Conservation (phyloP, 2,113 vertebrate species). For the Myotis davidii region DNA sequence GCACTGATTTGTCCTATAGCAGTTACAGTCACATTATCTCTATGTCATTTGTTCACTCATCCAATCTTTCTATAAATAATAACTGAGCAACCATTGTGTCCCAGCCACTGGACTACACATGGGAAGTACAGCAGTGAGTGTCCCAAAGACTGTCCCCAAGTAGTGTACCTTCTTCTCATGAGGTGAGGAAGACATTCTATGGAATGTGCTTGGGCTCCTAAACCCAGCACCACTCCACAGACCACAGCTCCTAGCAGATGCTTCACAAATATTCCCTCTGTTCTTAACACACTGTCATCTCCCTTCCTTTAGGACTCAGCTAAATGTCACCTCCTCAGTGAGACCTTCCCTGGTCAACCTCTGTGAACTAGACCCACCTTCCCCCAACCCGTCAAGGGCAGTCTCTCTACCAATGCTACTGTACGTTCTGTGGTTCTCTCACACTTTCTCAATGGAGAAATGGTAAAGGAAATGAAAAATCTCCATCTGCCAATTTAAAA, state of each 20-base stretch:
- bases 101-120: background rate
- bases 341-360: background rate
- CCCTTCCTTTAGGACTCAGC: background rate
- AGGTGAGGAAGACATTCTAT: background rate
- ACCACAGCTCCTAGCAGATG: background rate
- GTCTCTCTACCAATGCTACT: background rate
- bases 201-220: background rate
- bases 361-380: background rate
- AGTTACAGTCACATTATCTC: background rate
- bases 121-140: background rate
- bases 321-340: background rate
- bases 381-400: background rate
- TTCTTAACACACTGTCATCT: background rate
- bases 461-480: background rate
- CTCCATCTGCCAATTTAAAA: background rate
- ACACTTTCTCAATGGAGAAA: background rate
- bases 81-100: background rate
- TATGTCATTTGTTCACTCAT: background rate
- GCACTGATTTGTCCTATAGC: background rate
- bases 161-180: background rate
- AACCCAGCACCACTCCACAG: background rate
- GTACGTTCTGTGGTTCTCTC: background rate
- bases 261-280: background rate
- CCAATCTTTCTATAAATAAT: background rate
- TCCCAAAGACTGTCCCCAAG: background rate